phyloP scores from a whole-genome alignment of 2,113 vertebrate genomes.

The Haemorhous mexicanus region DNA sequence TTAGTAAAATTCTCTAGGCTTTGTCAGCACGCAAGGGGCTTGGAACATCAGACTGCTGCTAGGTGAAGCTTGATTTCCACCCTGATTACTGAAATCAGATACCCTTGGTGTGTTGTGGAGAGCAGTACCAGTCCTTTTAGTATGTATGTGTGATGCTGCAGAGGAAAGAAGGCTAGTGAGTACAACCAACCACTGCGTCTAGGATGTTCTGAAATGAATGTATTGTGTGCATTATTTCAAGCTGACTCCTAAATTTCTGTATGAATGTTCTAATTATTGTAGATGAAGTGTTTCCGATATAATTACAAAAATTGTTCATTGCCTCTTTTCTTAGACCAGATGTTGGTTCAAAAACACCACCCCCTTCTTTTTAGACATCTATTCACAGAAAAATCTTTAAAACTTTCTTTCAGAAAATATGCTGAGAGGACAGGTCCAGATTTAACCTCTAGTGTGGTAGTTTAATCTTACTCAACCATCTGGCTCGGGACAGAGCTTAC shows the following conservation, averaged over 20 bases:
- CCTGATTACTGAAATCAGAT: neutral
- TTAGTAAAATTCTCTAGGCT: neutral
- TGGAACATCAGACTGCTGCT: neutral
- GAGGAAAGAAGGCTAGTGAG: neutral
- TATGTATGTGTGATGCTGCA: neutral
- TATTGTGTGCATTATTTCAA: slow-evolving; percentile 43
- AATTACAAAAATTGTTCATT: slow-evolving; percentile 43
- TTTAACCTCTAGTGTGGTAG: neutral
- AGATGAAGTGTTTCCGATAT: slow-evolving; percentile 52
- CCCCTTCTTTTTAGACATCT: neutral
- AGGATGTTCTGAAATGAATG: slow-evolving; percentile 18
- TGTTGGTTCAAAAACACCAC: slow-evolving; percentile 2
- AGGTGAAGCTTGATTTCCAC: neutral
- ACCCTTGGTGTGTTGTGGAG: neutral
- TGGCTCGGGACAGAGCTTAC: neutral
- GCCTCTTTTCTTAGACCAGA: slow-evolving; percentile 51
- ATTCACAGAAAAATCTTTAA: neutral
- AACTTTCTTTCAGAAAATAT: neutral
- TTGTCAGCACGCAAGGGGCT: neutral
- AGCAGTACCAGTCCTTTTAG: neutral
- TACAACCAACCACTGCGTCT: neutral
- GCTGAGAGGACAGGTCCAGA: neutral
- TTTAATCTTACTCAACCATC: neutral
- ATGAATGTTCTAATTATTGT: slow-evolving; percentile 56
- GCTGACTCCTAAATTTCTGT: slow-evolving; percentile 42